Conservation (phyloP, 2,797 vertebrate species). For the Gadopsis marmoratus region DNA sequence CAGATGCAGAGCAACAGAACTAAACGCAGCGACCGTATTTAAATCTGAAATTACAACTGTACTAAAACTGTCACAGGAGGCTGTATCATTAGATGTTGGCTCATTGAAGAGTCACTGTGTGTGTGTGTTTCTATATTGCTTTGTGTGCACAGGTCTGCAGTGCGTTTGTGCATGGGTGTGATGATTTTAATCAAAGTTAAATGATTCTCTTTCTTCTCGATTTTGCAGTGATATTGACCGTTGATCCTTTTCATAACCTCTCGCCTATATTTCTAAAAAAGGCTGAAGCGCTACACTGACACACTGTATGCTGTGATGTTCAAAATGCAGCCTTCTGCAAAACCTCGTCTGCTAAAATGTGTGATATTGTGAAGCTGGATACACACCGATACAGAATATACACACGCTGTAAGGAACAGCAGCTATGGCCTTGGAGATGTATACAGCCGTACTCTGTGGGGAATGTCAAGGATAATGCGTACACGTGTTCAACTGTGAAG, state of each 20-base stretch:
- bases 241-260: not conserved
- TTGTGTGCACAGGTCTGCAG: slow-evolving; percentile 11
- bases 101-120: slow-evolving; percentile 48
- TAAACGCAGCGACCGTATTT: slow-evolving; percentile 44
- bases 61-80: slow-evolving; percentile 59
- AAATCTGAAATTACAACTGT: slow-evolving; percentile 64
- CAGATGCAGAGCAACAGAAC: not conserved
- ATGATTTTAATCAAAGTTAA: slow-evolving; percentile 12
- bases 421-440: not conserved
- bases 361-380: not conserved
- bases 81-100: slow-evolving; percentile 50
- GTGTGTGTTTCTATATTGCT: not conserved
- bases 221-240: slow-evolving; percentile 2
- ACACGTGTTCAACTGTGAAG: not conserved
- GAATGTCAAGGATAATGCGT: slow-evolving; percentile 22
- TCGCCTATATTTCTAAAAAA: not conserved
- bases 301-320: not conserved
- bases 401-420: not conserved
- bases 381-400: not conserved
- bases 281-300: not conserved
- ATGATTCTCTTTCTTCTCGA: slow-evolving; percentile 1
- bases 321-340: not conserved
- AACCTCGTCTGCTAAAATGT: not conserved
- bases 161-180: slow-evolving; percentile 3
- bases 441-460: slow-evolving; percentile 1